Base-by-base conservation (phyloP, 2,113 vertebrate species). In the Myotis davidii region DNA sequence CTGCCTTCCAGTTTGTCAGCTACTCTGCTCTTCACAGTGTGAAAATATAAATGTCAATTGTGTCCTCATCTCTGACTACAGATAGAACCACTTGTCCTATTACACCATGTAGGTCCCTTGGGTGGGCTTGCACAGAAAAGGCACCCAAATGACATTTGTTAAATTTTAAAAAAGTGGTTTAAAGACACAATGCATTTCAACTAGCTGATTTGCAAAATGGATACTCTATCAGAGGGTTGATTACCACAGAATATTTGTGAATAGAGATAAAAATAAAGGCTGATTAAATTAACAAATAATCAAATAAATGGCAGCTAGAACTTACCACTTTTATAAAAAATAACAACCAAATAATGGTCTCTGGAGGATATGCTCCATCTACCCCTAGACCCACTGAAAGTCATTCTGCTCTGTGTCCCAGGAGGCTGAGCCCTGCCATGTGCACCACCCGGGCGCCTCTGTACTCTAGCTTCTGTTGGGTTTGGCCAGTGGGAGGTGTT, bases 11-110 rank as follows among this genome's bases (percentile, higher is more conserved):
- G 56, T 48, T 21, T 56, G 70, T 59, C 76, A 70, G 11, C 37
- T 79, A 21, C 29, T 8, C 37, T 5, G 17, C 76, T 84, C 64
- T n/a, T 90, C 69, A 61, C 6, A 25, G 37, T 77, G 7, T 61
- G 76, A 86, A 94, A 92, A 86, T 88, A 54, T 77, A 88, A 52
- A 90, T 65, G 64, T 84, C 77, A 70, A 6, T 34, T 56, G 12
- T 83, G n/a, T 27, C 42, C 29, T 82, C 32, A 70, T 85, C 50
- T 73, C 69, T 5, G 9, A 64, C 37, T 79, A 52, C 32, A 50
- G 81, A 74, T 45, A 74, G 32, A 94, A 88, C 39, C 2, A 34
- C 50, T 77, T 69, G 50, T 72, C 34, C 14, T 61, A 20, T 48
- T 48, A 54, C 32, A 77, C 17, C 21, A 54, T 7, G 17, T 39